phyloP scores from a whole-genome alignment of 92 coral and sea anemone species.

The Porites rus region DNA sequence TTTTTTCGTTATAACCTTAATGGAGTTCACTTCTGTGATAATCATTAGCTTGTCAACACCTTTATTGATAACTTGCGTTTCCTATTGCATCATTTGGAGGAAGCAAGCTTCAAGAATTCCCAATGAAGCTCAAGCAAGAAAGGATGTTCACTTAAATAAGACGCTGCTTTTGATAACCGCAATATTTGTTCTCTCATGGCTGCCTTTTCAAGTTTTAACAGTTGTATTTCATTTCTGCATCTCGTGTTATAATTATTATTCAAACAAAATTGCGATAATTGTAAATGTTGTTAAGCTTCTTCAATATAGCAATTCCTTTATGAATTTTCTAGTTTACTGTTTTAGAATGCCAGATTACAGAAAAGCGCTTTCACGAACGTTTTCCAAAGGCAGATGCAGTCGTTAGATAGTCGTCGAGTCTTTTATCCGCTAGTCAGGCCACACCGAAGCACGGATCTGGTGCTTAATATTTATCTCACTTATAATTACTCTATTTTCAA shows the following conservation, averaged over 20 bases:
- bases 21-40: background rate
- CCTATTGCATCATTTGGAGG: conserved; percentile 11
- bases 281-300: background rate
- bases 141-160: conserved; percentile 4
- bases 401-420: no score
- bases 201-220: conserved; percentile 27
- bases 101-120: background rate
- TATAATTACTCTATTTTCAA: no score
- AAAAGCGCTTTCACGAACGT: background rate
- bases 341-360: conserved; percentile 27
- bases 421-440: no score
- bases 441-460: no score
- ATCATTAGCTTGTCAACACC: conserved; percentile 6
- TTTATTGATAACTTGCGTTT: background rate
- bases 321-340: background rate
- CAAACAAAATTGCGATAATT: background rate
- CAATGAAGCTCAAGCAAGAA: conserved; percentile 15
- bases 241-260: background rate
- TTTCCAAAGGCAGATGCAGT: background rate
- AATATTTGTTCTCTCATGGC: conserved; percentile 15
- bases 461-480: no score
- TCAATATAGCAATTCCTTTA: conserved; percentile 11
- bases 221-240: background rate
- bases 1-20: background rate
- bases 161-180: conserved; percentile 20